Evolutionary conservation across 1,140 invertebrate species (phyloP), one percentile per base, ranked within the genome.

Genomic region (Leptestheria dahalacensis): DNA sequence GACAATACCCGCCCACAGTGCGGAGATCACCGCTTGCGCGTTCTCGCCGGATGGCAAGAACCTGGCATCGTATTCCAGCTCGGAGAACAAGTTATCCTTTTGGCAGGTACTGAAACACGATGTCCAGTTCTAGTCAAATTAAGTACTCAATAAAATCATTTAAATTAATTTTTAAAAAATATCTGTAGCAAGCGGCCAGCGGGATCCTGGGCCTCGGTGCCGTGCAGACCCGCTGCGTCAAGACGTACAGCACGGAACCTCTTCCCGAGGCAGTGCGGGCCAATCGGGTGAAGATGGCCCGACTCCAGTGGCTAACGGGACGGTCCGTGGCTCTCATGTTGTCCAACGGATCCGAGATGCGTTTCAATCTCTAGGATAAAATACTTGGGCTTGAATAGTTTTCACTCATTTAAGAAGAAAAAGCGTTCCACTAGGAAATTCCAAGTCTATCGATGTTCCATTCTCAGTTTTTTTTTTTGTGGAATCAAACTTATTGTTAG

Each of bases 1-100:
- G 79, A 85, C 84, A 50, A 88, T 97, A 63, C 78, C 83, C 24
- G 93, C 92, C 0, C 94, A 99, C 75, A 69, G 69, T 28, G 79
- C 78, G 51, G 78, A 91, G 2, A 85, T 99, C 3, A 94, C 91
- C 12, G 93, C 93, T 0, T 81, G 90, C 66, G 83, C 90, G 29
- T 97, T 99, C 75, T 94, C 91, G 64, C 90, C 92, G 1, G 96
- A 99, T 74, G 95, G 95, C 28, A 96, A 98, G 71, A 95, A 87
- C 71, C 78, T 99, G 51, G 93, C 93, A 10, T 94, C 92, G 10
- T 99, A 97, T 73, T 91, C 91, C 29, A 88, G 88, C 64, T 74
- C 81, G n/a, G 96, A 99, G 72, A 95, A 95, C 71, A 85, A 91
- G 66, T 79, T 99, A 26, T 92, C 85, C 61, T 98, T 99, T 74